Evolutionary conservation across 2,888 invertebrate species (phyloP).

Genomic region (Scaptomyza reducta): DNA sequence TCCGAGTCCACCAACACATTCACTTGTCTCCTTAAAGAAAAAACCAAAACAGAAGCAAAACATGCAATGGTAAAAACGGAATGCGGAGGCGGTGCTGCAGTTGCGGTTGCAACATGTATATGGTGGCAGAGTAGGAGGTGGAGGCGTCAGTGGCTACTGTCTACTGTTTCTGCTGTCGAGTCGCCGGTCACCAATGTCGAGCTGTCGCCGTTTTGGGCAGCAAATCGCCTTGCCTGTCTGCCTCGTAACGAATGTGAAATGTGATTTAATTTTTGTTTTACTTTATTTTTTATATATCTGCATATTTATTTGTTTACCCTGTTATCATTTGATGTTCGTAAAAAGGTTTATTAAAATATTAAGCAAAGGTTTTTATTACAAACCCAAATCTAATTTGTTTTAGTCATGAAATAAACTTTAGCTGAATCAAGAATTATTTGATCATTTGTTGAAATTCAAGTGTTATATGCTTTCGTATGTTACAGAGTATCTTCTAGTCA

Average conservation of each 20-base stretch:
- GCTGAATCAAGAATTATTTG: too few species aligned
- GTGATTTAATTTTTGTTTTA: slow-evolving; percentile 27
- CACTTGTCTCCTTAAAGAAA: slow-evolving; percentile 64
- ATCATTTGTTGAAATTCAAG: too few species aligned
- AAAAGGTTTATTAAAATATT: too few species aligned
- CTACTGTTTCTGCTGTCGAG: slow-evolving; percentile 26
- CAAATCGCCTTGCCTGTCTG: slow-evolving; percentile 9
- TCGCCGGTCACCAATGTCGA: slow-evolving; percentile 40
- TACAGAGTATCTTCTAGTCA: too few species aligned
- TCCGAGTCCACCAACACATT: slow-evolving; percentile 46
- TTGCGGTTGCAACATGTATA: slow-evolving; percentile 20
- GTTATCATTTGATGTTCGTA: neutral
- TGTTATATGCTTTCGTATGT: too few species aligned
- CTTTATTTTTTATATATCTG: slow-evolving; percentile 4
- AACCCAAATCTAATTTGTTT: too few species aligned
- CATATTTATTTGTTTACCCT: slow-evolving; percentile 12
- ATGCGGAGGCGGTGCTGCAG: slow-evolving; percentile 47
- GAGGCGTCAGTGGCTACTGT: slow-evolving; percentile 23
- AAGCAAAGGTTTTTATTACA: too few species aligned
- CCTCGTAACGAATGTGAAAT: slow-evolving; percentile 45
- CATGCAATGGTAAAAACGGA: slow-evolving; percentile 39
- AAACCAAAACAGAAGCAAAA: slow-evolving; percentile 62
- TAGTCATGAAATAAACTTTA: too few species aligned
- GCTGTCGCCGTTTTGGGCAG: slow-evolving; percentile 12
- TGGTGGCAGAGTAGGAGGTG: slow-evolving; percentile 2